A percentile compares a stretch with the other conserved stretches of the same genome.
Evolutionary conservation across 1,140 invertebrate genomes (phyloP).

Genomic region (Nasonia vitripennis): DNA sequence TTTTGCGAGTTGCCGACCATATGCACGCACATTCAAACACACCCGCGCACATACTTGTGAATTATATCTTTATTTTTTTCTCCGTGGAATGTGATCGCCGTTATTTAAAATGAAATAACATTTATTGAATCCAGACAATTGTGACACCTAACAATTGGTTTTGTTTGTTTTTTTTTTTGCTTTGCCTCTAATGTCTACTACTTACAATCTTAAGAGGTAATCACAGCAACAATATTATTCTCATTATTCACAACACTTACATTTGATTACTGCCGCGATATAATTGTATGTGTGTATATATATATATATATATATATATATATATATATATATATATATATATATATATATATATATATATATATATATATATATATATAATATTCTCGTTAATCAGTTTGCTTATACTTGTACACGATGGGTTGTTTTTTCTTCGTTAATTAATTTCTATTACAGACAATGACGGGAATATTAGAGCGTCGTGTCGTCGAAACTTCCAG

Average conservation of each 20-base stretch:
- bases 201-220: slow-evolving; percentile 76
- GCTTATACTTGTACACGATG: slow-evolving; percentile 73
- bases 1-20: slow-evolving; percentile 21
- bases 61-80: slow-evolving; percentile 6
- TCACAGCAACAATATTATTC: slow-evolving; percentile 77
- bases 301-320: no score
- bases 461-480: slow-evolving; percentile 60
- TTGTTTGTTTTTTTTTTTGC: slow-evolving; percentile 50
- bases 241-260: slow-evolving; percentile 76
- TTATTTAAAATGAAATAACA: slow-evolving; percentile 76
- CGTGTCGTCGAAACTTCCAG: slow-evolving; percentile 45
- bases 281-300: no score
- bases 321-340: no score
- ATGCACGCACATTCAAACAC: slow-evolving; percentile 23
- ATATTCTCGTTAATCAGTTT: slow-evolving; percentile 70
- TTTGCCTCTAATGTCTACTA: slow-evolving; percentile 72
- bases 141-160: slow-evolving; percentile 73
- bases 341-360: no score
- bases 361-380: slow-evolving; percentile 49
- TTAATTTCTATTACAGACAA: slow-evolving; percentile 70
- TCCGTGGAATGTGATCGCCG: slow-evolving; percentile 17
- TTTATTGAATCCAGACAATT: slow-evolving; percentile 74
- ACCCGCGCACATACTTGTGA: slow-evolving; percentile 5
- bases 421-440: slow-evolving; percentile 56
- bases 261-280: slow-evolving; percentile 74